A percentile compares a stretch with the other conserved stretches of the same genome.
phyloP scores from a whole-genome alignment of 2,797 vertebrate genomes.

The Sebastes diploproa region DNA sequence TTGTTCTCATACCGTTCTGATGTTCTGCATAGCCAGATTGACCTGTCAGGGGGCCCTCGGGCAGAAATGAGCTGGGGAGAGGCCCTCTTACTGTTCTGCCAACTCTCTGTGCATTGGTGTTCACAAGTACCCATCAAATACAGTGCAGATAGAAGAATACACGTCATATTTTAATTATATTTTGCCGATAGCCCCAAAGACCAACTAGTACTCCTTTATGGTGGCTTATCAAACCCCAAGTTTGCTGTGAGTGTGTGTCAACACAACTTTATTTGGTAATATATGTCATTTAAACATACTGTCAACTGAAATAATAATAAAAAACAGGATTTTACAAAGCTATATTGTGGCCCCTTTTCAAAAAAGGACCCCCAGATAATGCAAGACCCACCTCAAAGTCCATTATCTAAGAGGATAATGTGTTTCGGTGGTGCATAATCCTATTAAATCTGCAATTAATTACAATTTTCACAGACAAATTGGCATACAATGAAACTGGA shows the following conservation, averaged over 20 bases:
- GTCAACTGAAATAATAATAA: neutral
- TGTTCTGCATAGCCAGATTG: conserved; percentile 9
- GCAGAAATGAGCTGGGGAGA: neutral
- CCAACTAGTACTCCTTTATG: neutral
- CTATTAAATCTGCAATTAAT: neutral
- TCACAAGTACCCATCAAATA: neutral
- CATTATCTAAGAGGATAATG: neutral
- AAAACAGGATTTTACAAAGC: neutral
- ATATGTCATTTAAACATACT: neutral
- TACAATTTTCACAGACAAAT: conserved; percentile 2
- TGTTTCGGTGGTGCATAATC: conserved; percentile 6
- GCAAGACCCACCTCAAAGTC: neutral
- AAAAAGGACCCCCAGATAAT: neutral
- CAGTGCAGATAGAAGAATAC: neutral
- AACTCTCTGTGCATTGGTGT: neutral
- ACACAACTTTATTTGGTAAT: neutral
- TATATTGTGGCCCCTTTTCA: neutral
- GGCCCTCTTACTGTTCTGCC: neutral
- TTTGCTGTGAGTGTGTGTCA: neutral
- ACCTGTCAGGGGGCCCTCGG: neutral
- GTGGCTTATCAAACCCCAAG: neutral
- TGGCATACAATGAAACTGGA: neutral
- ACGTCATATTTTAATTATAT: neutral
- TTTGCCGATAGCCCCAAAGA: neutral
- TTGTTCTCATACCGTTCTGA: conserved; percentile 7